A percentile compares a stretch with the other conserved stretches of the same genome.
Conservation (phyloP, 2,888 invertebrate species). For the Macroteleia sp. region DNA sequence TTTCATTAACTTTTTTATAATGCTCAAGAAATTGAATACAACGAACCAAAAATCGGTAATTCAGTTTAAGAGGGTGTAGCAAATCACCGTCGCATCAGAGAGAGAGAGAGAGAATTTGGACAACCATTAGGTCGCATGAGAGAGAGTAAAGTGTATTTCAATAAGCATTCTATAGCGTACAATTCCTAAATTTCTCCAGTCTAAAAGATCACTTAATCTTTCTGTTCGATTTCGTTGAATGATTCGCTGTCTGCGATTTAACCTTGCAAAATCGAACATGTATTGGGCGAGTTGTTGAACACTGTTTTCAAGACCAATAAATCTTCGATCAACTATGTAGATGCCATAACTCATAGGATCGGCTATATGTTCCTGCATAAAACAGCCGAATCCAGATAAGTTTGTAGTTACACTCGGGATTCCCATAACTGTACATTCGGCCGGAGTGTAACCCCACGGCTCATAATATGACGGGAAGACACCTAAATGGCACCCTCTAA, state of each 20-base stretch:
- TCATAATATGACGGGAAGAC: constrained; percentile 99
- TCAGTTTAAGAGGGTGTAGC: no score
- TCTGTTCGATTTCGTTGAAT: constrained; percentile 99
- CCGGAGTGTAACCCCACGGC: constrained; percentile 99
- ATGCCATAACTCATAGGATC: constrained; percentile 99
- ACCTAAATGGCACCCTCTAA: constrained; percentile 98
- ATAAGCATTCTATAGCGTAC: no score
- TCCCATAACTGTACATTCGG: constrained; percentile 99
- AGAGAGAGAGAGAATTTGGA: no score
- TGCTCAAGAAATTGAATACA: no score
- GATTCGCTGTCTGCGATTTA: constrained; percentile 97
- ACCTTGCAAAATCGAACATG: constrained; percentile 96
- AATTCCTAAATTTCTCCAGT: constrained; percentile 98
- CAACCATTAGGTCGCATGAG: no score
- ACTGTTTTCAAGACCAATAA: constrained; percentile 94
- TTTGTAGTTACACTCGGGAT: constrained; percentile 99
- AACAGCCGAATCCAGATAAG: constrained; percentile 98
- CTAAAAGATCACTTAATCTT: constrained; percentile 96
- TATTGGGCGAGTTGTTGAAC: constrained; percentile 95
- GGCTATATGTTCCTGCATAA: constrained; percentile 98
- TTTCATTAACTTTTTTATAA: no score
- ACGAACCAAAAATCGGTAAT: no score
- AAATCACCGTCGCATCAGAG: no score
- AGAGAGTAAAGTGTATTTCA: no score
- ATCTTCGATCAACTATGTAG: constrained; percentile 97